These are phyloP conservation scores for Pagrus major DNA, from an alignment of 2,113 vertebrate species.

Conservation along the genomic window DNA sequence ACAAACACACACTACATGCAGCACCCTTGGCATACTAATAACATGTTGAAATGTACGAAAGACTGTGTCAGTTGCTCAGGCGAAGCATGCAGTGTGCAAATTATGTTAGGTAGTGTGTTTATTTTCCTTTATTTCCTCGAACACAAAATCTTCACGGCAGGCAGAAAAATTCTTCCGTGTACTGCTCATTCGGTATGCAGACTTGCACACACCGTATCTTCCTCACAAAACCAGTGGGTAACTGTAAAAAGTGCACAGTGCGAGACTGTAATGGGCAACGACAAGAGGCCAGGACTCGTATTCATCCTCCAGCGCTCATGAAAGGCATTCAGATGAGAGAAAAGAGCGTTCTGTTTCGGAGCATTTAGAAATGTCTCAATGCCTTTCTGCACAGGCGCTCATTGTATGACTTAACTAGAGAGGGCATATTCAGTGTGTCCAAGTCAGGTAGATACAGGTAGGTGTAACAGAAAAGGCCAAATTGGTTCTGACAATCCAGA, in stretches of 20 bases:
- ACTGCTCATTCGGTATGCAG: neutral
- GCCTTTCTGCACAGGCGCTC: slow-evolving; percentile 30
- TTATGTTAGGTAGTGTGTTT: neutral
- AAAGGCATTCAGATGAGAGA: slow-evolving; percentile 5
- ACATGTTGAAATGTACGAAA: slow-evolving; percentile 9
- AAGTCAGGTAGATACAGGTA: slow-evolving; percentile 41
- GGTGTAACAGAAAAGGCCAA: slow-evolving; percentile 21
- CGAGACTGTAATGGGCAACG: slow-evolving; percentile 21
- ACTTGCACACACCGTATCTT: neutral
- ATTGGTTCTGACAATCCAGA: slow-evolving; percentile 43
- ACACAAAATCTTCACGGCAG: neutral
- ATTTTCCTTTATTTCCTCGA: neutral
- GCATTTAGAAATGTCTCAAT: slow-evolving; percentile 50
- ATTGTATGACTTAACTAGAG: slow-evolving; percentile 28
- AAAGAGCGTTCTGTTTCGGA: slow-evolving; percentile 5
- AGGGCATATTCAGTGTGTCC: slow-evolving; percentile 43
- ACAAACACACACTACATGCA: slow-evolving; percentile 1
- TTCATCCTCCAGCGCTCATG: slow-evolving; percentile 31
- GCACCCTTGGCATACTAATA: slow-evolving; percentile 30
- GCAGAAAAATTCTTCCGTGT: neutral
- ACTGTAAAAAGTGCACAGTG: neutral
- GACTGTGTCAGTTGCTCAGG: neutral
- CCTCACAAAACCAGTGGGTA: neutral
- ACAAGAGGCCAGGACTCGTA: slow-evolving; percentile 40
- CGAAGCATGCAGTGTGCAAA: neutral